Evolutionary conservation across 2,797 vertebrate species (phyloP).

Genomic region (Agapornis canus): DNA sequence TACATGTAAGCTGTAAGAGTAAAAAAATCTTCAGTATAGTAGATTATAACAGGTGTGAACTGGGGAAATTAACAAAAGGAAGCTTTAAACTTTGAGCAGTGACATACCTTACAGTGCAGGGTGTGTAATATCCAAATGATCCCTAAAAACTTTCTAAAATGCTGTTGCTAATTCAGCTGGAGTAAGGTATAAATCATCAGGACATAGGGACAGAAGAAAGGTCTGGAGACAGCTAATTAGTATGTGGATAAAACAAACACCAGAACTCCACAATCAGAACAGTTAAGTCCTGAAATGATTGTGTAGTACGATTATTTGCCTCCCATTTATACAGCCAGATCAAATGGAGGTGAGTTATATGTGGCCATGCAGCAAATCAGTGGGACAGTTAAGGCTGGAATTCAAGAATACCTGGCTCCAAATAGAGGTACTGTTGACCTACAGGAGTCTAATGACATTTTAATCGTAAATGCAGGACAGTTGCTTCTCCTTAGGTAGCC

Average conservation of each 20-base stretch:
- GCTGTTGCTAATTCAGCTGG: neutral
- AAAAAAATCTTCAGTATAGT: neutral
- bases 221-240: neutral
- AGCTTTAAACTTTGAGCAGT: neutral
- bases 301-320: neutral
- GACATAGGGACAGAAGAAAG: neutral
- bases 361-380: neutral
- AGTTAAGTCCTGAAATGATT: neutral
- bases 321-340: neutral
- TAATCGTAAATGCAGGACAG: constrained; percentile 14
- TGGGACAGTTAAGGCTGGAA: neutral
- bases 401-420: neutral
- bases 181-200: neutral
- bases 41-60: neutral
- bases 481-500: constrained; percentile 35
- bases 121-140: neutral
- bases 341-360: neutral
- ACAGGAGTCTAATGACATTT: constrained; percentile 42
- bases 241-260: neutral
- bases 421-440: neutral
- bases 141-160: neutral
- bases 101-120: neutral
- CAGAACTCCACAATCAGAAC: neutral
- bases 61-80: neutral
- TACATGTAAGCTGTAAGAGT: neutral